Base-by-base conservation (phyloP, 2,797 vertebrate species). In the Malurus splendens region DNA sequence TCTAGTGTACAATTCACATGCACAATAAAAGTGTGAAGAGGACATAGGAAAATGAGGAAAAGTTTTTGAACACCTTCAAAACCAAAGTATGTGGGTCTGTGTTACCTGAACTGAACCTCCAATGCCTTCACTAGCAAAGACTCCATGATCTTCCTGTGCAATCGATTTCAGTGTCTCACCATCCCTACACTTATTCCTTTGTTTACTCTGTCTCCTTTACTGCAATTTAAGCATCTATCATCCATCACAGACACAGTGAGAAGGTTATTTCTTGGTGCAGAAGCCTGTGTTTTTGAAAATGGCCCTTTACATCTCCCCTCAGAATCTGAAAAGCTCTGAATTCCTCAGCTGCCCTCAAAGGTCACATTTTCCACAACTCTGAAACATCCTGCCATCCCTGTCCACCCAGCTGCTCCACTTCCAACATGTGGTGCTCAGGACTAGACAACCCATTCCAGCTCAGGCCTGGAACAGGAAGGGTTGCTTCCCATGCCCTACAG, bases 211-310 rank as follows among this genome's bases (percentile, higher is more conserved):
- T 42, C 54, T 77, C 24, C 32, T 75, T 65, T 27, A 39, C 42
- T 60, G 45, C 57, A 71, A 32, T 70, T 87, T 56, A 77, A 64
- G 54, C 33, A 47, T 10, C 50, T 59, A 17, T 82, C 33, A 80
- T 42, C 32, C 54, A 80, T 42, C 60, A 82, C 48, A 82, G 52
- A 61, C 78, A 68, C 10, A 61, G 18, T 8, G 7, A 87, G 33
- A 38, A 48, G 19, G 28, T 59, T 87, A 71, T 56, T 86, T 85
- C n/a, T 79, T 45, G 18, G 51, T 80, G 62, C 8, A 66, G 38
- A 84, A 87, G 38, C 41, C 70, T 11, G 15, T 30, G 27, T 15
- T 81, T 87, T 72, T 72, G 59, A 78, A 91, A 89, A 86, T 6
- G 4, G 18, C 18, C 47, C 41, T 72, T 91, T 59, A 32, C 14